Percentiles rank a stretch among this genome's conserved stretches.
Conservation (phyloP, 2,797 vertebrate species). For the Hydrolagus colliei region DNA sequence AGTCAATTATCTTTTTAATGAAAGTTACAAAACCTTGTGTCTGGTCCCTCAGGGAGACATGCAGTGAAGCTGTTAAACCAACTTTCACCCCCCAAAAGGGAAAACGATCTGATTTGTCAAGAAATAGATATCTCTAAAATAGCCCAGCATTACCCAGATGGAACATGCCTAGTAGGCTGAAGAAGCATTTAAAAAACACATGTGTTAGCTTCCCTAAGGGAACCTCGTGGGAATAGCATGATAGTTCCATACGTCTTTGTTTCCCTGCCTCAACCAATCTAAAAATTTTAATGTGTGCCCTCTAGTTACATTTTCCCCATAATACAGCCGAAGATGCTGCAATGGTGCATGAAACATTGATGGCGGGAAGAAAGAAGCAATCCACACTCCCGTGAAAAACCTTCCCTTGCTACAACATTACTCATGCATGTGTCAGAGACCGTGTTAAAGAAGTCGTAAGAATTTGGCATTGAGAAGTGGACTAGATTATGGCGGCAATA, state of each 20-base stretch:
- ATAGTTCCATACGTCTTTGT: constrained; percentile 71
- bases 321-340: constrained; percentile 76
- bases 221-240: constrained; percentile 76
- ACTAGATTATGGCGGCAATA: constrained; percentile 1
- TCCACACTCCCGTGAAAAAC: background rate
- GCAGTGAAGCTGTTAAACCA: constrained; percentile 9
- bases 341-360: constrained; percentile 71
- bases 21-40: constrained; percentile 23
- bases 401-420: constrained; percentile 16
- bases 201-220: constrained; percentile 68
- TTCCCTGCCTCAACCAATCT: constrained; percentile 78
- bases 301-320: constrained; percentile 76
- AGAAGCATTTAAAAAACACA: constrained; percentile 66
- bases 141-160: constrained; percentile 88
- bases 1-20: constrained; percentile 31
- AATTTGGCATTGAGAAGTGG: background rate
- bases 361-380: constrained; percentile 34
- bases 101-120: constrained; percentile 75
- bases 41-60: constrained; percentile 18
- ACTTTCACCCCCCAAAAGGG: constrained; percentile 55
- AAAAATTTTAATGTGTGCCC: constrained; percentile 85
- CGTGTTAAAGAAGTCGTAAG: constrained; percentile 23
- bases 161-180: constrained; percentile 92
- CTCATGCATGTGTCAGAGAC: constrained; percentile 16
- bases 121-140: constrained; percentile 80